Base-by-base conservation (phyloP, 1,140 invertebrate species). In the Saccostrea cuccullata region DNA sequence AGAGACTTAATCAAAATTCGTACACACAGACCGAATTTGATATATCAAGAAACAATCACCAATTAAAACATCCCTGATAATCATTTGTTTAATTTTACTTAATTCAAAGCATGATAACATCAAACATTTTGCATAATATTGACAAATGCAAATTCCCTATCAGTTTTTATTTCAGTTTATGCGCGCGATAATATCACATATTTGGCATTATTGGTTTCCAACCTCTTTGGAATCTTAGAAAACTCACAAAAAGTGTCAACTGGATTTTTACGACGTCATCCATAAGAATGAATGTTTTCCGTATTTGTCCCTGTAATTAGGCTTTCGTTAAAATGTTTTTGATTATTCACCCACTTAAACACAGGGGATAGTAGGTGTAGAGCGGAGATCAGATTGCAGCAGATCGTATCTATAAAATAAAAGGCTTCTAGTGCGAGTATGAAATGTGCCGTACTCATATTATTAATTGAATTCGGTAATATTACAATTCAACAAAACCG, bases 401-500 rank as follows among this genome's bases (percentile, higher is more conserved):
- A 77, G 70, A 77, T 77, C 30, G 70, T 36, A 77, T 77, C 70
- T 26, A 26, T 3, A 17, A 64, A 64, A 60, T 60, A 64, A 36
- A 77, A 26, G 70, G 30, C 30, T 77, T 77, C 70, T 30, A 77
- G 26, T 77, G 26, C 30, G 70, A 77, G 70, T 30, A 77, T 77
- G 70, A 77, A 26, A 77, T 30, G 70, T 30, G 70, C 70, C 26
- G 40, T 55, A 84, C 82, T 84, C 55, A n/a, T 84, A 55, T 84
- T 84, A 84, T 84, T 84, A 84, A 84, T 84, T 84, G 40, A 84
- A 84, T 84, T 84, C 55, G 40, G 47, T 56, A 36, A 84, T 56
- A 84, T 36, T 77, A 55, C 55, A 84, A 84, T 84, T 55, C 82
- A 84, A 84, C 82, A 56, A 56, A 55, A 40, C n/a, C 23, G 23